phyloP scores from a whole-genome alignment of 1,140 invertebrate genomes.

The Drosophila tristis region DNA sequence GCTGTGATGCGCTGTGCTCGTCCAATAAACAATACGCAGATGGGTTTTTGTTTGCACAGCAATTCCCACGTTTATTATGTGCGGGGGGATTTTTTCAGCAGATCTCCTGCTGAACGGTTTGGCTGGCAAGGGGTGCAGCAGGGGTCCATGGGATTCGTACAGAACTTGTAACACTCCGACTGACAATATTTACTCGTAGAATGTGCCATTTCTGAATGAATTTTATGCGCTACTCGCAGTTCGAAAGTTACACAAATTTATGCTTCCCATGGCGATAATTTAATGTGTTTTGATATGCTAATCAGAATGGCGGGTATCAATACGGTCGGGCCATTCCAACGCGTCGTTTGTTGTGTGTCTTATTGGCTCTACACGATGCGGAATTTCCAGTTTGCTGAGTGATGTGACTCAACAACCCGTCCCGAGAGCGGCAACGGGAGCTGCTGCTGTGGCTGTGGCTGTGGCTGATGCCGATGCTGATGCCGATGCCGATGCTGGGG shows the following conservation, averaged over 20 bases:
- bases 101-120: neutral
- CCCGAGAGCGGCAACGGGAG: constrained; percentile 3
- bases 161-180: too few relatives aligned
- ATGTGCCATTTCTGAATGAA: neutral
- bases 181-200: neutral
- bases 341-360: constrained; percentile 6
- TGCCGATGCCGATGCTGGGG: neutral
- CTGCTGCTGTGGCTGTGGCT: neutral
- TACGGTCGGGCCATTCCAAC: neutral
- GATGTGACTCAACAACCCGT: constrained; percentile 14
- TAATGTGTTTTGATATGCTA: too few relatives aligned
- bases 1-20: neutral
- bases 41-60: constrained; percentile 35
- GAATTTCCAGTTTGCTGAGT: constrained; percentile 69
- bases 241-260: too few relatives aligned
- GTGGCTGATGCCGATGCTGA: neutral
- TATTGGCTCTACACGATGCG: constrained; percentile 51
- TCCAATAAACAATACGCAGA: too few relatives aligned
- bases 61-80: constrained; percentile 12
- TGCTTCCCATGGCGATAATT: too few relatives aligned
- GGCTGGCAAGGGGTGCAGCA: neutral
- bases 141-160: neutral
- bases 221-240: too few relatives aligned
- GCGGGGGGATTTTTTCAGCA: constrained; percentile 10
- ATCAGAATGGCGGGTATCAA: neutral